Evolutionary conservation across 2,113 vertebrate genomes (phyloP).

Genomic region (Nibea albiflora): DNA sequence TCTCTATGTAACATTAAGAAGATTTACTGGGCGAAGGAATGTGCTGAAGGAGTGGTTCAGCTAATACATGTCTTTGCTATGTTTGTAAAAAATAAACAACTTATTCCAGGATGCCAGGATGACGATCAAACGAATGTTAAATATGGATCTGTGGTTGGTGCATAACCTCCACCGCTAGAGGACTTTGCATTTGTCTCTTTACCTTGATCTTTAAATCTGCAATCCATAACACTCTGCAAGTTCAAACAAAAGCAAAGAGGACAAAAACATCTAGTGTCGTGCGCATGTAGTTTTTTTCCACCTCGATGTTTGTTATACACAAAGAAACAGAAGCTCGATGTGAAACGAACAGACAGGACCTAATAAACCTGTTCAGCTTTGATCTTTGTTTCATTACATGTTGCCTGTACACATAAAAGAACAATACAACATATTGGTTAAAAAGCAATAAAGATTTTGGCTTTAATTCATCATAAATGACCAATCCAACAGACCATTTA

Average conservation of each 20-base stretch:
- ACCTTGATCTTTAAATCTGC: not conserved
- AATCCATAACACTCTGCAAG: not conserved
- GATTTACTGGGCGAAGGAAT: constrained; percentile 17
- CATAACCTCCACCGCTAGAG: not conserved
- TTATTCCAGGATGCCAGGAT: not conserved
- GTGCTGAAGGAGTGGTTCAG: not conserved
- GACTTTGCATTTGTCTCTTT: not conserved
- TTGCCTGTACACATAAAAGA: not conserved
- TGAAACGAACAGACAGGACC: not conserved
- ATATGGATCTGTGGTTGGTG: not conserved
- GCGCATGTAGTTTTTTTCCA: not conserved
- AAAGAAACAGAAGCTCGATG: not conserved
- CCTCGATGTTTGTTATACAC: not conserved
- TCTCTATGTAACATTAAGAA: constrained; percentile 43
- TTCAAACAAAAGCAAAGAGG: not conserved
- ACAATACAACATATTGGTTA: not conserved
- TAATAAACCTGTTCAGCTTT: not conserved
- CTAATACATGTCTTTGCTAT: constrained; percentile 3
- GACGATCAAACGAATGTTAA: not conserved
- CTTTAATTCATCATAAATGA: not conserved
- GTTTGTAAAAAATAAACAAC: not conserved
- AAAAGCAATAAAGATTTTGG: not conserved
- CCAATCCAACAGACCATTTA: not conserved
- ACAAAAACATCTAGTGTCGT: not conserved
- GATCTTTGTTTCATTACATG: not conserved